These are phyloP conservation scores for Stenolophus ochropezus DNA, from an alignment of 2,888 invertebrate species.

Conservation along the genomic window DNA sequence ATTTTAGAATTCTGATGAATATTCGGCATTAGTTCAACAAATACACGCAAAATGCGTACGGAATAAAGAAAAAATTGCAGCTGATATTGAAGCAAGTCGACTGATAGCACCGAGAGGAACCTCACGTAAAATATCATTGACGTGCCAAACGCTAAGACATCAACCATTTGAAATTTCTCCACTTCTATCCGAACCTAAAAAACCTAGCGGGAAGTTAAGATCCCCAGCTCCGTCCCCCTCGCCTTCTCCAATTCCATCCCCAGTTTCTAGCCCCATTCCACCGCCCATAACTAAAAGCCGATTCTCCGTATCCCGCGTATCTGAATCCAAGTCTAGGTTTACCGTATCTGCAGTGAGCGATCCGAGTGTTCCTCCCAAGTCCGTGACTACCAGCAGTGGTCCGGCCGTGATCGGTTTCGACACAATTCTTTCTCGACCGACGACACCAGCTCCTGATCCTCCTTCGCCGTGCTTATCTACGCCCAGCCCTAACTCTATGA, in stretches of 20 bases:
- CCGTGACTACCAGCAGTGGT: slow-evolving; percentile 40
- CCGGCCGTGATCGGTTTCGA: slow-evolving; percentile 36
- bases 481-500: background rate
- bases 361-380: slow-evolving; percentile 13
- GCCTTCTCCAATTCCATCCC: slow-evolving; percentile 79
- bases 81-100: slow-evolving; percentile 48
- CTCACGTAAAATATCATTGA: slow-evolving; percentile 82
- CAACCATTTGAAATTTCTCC: slow-evolving; percentile 65
- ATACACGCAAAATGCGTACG: slow-evolving; percentile 36
- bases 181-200: slow-evolving; percentile 51
- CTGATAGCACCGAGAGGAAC: slow-evolving; percentile 54
- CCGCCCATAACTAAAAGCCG: slow-evolving; percentile 46
- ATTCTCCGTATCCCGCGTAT: slow-evolving; percentile 49
- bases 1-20: slow-evolving; percentile 42
- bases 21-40: slow-evolving; percentile 8
- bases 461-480: background rate
- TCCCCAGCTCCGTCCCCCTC: slow-evolving; percentile 75
- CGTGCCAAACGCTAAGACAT: slow-evolving; percentile 77
- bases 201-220: slow-evolving; percentile 69
- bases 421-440: background rate
- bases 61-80: slow-evolving; percentile 16
- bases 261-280: slow-evolving; percentile 80
- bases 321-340: slow-evolving; percentile 47
- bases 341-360: slow-evolving; percentile 37
- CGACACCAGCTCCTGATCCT: background rate